Evolutionary conservation across 2,888 invertebrate species (phyloP), one percentile per base, ranked within the genome.

Genomic region (Drosophila heteroneura): DNA sequence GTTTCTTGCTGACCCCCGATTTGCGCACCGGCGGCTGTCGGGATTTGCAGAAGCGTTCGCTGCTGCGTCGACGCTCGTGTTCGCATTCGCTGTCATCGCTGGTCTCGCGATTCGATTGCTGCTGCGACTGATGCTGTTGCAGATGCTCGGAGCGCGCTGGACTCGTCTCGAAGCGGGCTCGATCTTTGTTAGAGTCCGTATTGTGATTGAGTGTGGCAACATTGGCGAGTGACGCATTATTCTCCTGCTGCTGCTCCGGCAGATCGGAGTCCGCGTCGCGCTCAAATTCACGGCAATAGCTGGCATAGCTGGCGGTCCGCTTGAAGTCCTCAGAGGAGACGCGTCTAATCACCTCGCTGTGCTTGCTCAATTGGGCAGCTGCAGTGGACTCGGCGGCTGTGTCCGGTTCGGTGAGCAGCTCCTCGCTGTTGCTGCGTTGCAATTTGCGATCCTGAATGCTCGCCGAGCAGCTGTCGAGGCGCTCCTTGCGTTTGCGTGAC

Each of bases 31-130:
- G 94, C 5, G 95, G 94, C 19, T 94, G 94, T 19, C 95, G 93
- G 5, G 95, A 94, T 74, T 95, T 94, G 80, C 96, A 94, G 92
- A 96, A 95, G 61, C 96, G 94, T 90, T 96, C 96, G 83, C 94
- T 95, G 79, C 95, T 95, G 76, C 96, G 94, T 16, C 96, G 93
- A 62, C 94, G 94, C 85, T 96, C 96, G 66, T 95, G 95, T 85
- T 96, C 96, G 83, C 94, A 94, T 67, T 95, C 95, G 79, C 94
- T 94, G 67, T 94, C 94, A 61, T 93, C 93, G 77, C 93, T 92
- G 16, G 81, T 70, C 22, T 91, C 91, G 94, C 95, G 89, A 57
- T 83, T 83, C 63, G 85, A 58, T 26, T 63, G 71, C 14, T 57
- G 71, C 9, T 47, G 47, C 26, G 47, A 0, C 16, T 9, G 47